phyloP scores from a whole-genome alignment of 1,140 invertebrate species.

The Papilio xuthus region DNA sequence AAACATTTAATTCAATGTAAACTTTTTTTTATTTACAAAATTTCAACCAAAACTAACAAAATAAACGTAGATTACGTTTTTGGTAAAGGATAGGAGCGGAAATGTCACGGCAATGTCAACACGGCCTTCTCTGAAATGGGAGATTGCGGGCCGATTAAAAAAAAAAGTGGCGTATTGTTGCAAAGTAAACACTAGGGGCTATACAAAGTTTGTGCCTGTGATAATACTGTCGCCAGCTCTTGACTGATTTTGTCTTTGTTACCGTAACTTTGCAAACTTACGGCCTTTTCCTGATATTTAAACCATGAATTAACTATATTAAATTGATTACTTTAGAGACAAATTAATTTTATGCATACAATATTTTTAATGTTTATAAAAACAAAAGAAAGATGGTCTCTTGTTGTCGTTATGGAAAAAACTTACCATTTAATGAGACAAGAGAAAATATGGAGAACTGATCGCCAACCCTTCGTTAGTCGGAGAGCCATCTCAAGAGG shows the following conservation, averaged over 20 bases:
- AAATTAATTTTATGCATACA: too few species aligned
- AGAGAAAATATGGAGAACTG: too few species aligned
- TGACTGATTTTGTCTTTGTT: slow-evolving; percentile 10
- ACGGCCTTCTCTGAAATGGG: slow-evolving; percentile 64
- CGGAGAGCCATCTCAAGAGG: too few species aligned
- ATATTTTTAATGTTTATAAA: too few species aligned
- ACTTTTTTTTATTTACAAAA: background rate
- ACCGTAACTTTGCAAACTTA: background rate
- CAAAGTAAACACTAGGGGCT: slow-evolving; percentile 40
- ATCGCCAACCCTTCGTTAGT: too few species aligned
- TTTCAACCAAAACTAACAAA: slow-evolving; percentile 38
- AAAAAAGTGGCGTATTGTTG: slow-evolving; percentile 45
- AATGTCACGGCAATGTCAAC: slow-evolving; percentile 56
- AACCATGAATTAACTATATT: too few species aligned
- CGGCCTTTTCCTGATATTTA: background rate
- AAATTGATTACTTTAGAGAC: too few species aligned
- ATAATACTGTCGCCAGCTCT: background rate
- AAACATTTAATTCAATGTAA: background rate
- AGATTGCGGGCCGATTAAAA: slow-evolving; percentile 46
- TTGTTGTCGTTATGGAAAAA: too few species aligned
- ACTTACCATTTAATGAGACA: too few species aligned
- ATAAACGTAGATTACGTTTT: slow-evolving; percentile 41
- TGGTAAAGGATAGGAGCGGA: slow-evolving; percentile 60
- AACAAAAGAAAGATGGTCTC: too few species aligned
- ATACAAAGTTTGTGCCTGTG: slow-evolving; percentile 10